These are phyloP conservation scores for Eumacrocentrus americanus DNA, from an alignment of 2,888 invertebrate species.

Conservation along the genomic window DNA sequence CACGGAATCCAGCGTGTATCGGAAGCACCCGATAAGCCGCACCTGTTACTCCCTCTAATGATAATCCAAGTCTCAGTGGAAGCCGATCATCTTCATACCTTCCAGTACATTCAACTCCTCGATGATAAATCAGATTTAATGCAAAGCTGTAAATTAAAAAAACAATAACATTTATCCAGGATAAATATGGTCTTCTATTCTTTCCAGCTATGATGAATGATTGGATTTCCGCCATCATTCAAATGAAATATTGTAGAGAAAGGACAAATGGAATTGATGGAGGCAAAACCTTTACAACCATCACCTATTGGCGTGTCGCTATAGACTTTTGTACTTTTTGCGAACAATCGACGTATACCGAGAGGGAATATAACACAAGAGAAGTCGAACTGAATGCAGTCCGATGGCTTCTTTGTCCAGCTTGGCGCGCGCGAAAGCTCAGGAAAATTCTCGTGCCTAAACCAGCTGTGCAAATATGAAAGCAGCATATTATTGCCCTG, in stretches of 20 bases:
- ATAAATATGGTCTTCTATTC: too few species aligned
- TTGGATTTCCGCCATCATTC: too few species aligned
- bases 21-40: slow-evolving; percentile 23
- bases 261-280: neutral
- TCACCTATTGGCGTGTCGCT: neutral
- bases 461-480: slow-evolving; percentile 20
- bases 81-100: slow-evolving; percentile 11
- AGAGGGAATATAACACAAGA: slow-evolving; percentile 4
- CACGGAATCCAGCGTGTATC: slow-evolving; percentile 25
- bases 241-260: too few species aligned
- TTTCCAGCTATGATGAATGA: too few species aligned
- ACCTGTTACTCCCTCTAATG: slow-evolving; percentile 31
- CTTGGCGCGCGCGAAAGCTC: slow-evolving; percentile 4
- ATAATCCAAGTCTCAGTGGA: slow-evolving; percentile 11
- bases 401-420: slow-evolving; percentile 4
- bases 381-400: slow-evolving; percentile 2
- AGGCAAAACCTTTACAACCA: slow-evolving; percentile 1
- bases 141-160: neutral
- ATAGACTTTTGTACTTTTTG: neutral
- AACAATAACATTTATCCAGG: neutral
- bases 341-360: neutral
- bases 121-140: neutral
- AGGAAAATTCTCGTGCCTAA: slow-evolving; percentile 3
- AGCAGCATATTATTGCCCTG: too few species aligned
- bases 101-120: slow-evolving; percentile 14